Base-by-base conservation (phyloP, 1,140 invertebrate genomes). In the Ptiloglossa arizonensis region DNA sequence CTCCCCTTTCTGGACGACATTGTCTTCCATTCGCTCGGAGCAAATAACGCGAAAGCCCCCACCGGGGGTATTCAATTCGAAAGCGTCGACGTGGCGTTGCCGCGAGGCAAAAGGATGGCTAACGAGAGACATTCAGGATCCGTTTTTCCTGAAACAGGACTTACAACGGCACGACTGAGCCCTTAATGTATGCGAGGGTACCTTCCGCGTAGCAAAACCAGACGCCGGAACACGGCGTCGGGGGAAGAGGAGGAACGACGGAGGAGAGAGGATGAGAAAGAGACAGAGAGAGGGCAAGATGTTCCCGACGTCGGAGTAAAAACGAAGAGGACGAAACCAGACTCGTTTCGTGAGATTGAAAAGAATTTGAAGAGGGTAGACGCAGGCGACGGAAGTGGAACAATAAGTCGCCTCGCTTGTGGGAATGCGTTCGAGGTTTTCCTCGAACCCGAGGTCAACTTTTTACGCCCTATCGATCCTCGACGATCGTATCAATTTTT, bases 41-140 rank as follows among this genome's bases (percentile, higher is more conserved):
- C 32, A n/a, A 69, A 56, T 22, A 50, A 17, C 17, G 6, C 32
- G 5, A 38, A 69, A 56, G 52, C 48, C 66, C 29, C 5, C 9
- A 38, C 35, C 46, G 19, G 8, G 9, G 35, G 67, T 56, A 56
- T 69, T 69, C 54, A 48, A 71, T 60, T 46, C 15, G 56, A 48
- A 32, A 60, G 24, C n/a, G 41, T 1, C 27, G n/a, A 48, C 22
- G 8, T 13, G 22, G n/a, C 35, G 15, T 13, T 9, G 22, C 6
- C 0, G 67, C 11, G 2, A 2, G n/a, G 32, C 32, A 56, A 57
- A 70, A 70, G 35, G 27, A 19, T 13, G 24, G n/a, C 52, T 75
- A 64, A 50, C 59, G 59, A 73, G 70, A 41, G 46, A 41, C 11
- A 29, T 41, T 73, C 46, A 0, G 41, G 29, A 35, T 48, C 3